These are phyloP conservation scores for Montifringilla adamsi DNA, from an alignment of 2,113 vertebrate species.

Conservation along the genomic window DNA sequence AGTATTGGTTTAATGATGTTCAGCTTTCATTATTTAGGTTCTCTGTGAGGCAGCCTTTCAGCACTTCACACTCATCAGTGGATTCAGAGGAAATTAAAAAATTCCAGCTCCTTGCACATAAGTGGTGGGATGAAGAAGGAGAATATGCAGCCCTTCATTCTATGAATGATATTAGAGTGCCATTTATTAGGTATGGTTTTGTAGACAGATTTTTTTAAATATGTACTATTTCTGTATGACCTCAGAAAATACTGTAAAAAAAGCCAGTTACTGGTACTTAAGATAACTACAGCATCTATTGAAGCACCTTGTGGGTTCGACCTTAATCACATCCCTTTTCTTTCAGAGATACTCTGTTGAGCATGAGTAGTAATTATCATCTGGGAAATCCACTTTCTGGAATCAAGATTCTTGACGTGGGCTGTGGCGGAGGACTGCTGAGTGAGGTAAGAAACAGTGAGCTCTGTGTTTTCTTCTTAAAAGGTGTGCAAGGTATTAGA, in stretches of 20 bases:
- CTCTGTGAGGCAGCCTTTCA: conserved; percentile 27
- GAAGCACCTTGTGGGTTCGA: neutral
- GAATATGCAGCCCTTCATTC: conserved; percentile 87
- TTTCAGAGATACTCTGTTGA: conserved; percentile 90
- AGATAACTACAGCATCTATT: neutral
- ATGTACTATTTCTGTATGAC: neutral
- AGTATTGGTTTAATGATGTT: neutral
- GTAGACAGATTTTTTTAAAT: neutral
- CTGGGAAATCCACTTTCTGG: conserved; percentile 83
- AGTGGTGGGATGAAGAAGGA: conserved; percentile 95
- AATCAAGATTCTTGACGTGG: conserved; percentile 87
- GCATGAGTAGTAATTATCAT: conserved; percentile 67
- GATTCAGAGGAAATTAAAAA: conserved; percentile 85
- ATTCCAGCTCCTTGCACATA: conserved; percentile 85
- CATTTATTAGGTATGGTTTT: conserved; percentile 87
- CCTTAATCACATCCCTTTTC: neutral
- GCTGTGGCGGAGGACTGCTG: conserved; percentile 92
- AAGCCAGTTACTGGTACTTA: neutral
- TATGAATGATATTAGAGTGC: conserved; percentile 94
- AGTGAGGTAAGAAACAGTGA: conserved; percentile 79
- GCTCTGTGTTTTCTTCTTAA: neutral
- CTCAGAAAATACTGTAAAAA: neutral
- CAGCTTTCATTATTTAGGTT: conserved; percentile 42
- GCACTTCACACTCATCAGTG: conserved; percentile 78
- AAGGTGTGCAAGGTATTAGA: neutral